Evolutionary conservation across 2,888 invertebrate genomes (phyloP).

Genomic region (Cantharis rustica): DNA sequence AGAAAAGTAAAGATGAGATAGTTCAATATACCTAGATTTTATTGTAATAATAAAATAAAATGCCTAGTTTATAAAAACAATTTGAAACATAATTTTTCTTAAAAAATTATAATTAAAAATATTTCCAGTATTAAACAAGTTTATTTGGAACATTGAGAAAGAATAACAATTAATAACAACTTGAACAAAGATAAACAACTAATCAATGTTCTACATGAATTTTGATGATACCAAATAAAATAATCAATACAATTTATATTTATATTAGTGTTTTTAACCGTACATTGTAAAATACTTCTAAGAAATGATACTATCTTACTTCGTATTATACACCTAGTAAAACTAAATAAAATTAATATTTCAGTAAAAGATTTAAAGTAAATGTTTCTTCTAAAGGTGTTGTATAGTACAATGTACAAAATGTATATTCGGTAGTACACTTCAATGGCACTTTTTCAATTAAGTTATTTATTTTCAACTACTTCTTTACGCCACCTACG

Average conservation of each 20-base stretch:
- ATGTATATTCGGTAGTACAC: neutral
- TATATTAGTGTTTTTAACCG: neutral
- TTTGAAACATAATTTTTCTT: neutral
- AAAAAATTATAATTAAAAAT: neutral
- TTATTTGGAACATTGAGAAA: neutral
- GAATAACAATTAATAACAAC: neutral
- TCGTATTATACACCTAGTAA: neutral
- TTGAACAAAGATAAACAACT: neutral
- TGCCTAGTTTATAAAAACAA: neutral
- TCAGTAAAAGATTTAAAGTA: neutral
- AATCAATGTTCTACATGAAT: neutral
- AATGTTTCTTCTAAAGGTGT: neutral
- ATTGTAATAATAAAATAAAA: neutral
- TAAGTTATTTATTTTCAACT: neutral
- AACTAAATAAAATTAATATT: neutral
- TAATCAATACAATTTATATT: neutral
- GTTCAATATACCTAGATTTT: too few species aligned
- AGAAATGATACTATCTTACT: too few species aligned
- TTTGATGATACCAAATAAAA: neutral
- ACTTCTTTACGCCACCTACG: conserved; percentile 38
- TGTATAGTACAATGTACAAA: neutral
- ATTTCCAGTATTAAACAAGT: neutral
- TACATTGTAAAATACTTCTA: neutral
- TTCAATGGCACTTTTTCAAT: neutral
- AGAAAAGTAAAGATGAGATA: too few species aligned